Base-by-base conservation (phyloP, 2,888 invertebrate species). In the Aporophyla nigra region DNA sequence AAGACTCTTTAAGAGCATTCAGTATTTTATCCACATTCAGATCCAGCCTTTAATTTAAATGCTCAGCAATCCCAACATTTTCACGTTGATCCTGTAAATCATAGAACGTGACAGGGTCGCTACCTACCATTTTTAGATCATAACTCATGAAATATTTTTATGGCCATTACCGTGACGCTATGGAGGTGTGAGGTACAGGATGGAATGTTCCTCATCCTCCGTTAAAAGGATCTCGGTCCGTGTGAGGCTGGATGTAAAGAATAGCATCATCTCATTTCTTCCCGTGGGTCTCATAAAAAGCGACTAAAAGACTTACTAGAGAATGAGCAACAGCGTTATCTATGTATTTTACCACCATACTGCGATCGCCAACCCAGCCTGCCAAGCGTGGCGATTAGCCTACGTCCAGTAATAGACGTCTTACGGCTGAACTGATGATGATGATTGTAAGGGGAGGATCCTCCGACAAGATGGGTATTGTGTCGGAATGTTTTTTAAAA, bases 51-150 rank as follows among this genome's bases (percentile, higher is more conserved):
- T 70, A 74, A 33, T 24, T 58, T n/a, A 54, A 84, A 78, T 58
- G 67, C 33, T 53, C 65, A 68, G 66, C 33, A 24, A 14, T 53
- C 46, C 14, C 16, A 53, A 27, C 40, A 40, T 56, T 51, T 33
- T 9, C 81, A 74, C 81, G 80, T 84, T 24, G 43, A 33, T n/a
- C 49, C 58, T 63, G 58, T 84, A 84, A 59, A 82, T 82, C 70
- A 74, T 51, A 43, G 14, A 46, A 51, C 68, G 70, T 59, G 70
- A 80, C 62, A 33, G 66, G 66, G 53, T 69, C 46, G 24, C 33
- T 68, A 59, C 61, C 80, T 84, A 56, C 69, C 80, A 53, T 79
- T 73, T 69, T n/a, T 24, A 49, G 56, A 21, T 53, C 27, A 49
- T 79, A 80, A 33, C 14, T 70, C 74, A 49, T 14, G 27, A 43